Conservation (phyloP, 1,140 invertebrate species). For the Drosophila nigromelanica region DNA sequence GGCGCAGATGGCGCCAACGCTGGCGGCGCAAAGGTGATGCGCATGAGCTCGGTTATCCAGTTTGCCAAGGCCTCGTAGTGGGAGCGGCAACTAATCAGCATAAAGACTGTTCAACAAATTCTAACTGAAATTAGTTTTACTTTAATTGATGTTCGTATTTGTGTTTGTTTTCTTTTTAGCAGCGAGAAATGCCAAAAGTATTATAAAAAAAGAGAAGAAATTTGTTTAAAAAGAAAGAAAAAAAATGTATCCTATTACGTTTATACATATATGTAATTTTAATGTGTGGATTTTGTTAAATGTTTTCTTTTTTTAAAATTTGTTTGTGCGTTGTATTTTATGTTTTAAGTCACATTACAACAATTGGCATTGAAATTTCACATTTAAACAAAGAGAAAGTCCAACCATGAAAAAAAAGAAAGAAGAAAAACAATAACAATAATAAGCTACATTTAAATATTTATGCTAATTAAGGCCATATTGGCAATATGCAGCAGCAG, state of each 20-base stretch:
- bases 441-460: slow-evolving; percentile 48
- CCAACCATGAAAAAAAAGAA: slow-evolving; percentile 25
- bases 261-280: slow-evolving; percentile 28
- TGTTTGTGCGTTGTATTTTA: slow-evolving; percentile 40
- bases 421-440: slow-evolving; percentile 54
- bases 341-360: slow-evolving; percentile 45
- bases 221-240: slow-evolving; percentile 46
- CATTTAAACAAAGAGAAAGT: slow-evolving; percentile 21
- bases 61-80: slow-evolving; percentile 89
- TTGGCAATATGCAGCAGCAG: slow-evolving; percentile 49
- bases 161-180: slow-evolving; percentile 35
- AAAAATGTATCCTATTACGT: slow-evolving; percentile 42
- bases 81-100: slow-evolving; percentile 57
- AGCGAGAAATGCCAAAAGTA: slow-evolving; percentile 79
- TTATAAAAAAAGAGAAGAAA: slow-evolving; percentile 60
- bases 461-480: slow-evolving; percentile 63
- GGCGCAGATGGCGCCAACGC: slow-evolving; percentile 18
- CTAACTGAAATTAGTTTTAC: slow-evolving; percentile 73
- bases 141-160: slow-evolving; percentile 28
- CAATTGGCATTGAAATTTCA: slow-evolving; percentile 46
- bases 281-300: slow-evolving; percentile 51
- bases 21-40: slow-evolving; percentile 80
- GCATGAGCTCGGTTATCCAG: slow-evolving; percentile 92
- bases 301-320: slow-evolving; percentile 43
- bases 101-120: slow-evolving; percentile 74